phyloP scores from a whole-genome alignment of 2,888 invertebrate species.

The Lypha dubia region DNA sequence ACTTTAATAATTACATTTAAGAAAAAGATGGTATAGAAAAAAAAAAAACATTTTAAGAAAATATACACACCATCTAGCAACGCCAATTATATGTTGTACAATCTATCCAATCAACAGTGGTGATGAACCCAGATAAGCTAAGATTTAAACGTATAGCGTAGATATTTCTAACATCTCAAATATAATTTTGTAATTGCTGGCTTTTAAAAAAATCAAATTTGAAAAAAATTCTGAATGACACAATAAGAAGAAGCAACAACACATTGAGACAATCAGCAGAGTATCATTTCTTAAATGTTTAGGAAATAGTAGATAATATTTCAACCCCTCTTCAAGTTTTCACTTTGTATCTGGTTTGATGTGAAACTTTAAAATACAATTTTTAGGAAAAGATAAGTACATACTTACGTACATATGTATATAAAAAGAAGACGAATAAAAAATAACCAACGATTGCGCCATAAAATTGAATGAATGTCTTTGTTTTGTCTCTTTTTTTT shows the following conservation, averaged over 20 bases:
- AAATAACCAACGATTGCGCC: constrained; percentile 46
- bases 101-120: too few relatives aligned
- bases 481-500: too few relatives aligned
- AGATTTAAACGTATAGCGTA: not conserved
- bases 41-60: too few relatives aligned
- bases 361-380: constrained; percentile 44
- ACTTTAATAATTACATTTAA: too few relatives aligned
- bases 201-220: constrained; percentile 9
- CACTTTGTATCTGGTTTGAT: constrained; percentile 10
- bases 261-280: constrained; percentile 55
- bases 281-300: constrained; percentile 38
- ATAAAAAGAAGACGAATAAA: not conserved
- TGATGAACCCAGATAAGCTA: not conserved
- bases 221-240: constrained; percentile 17
- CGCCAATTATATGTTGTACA: too few relatives aligned
- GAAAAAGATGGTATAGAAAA: too few relatives aligned
- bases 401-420: too few relatives aligned
- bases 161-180: not conserved
- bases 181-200: not conserved
- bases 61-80: too few relatives aligned
- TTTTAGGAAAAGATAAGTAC: not conserved
- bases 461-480: constrained; percentile 70
- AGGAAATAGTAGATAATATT: constrained; percentile 52
- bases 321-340: constrained; percentile 61
- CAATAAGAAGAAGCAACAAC: constrained; percentile 38